Evolutionary conservation across 2,797 vertebrate genomes (phyloP).

Genomic region (Muraenolepis orangiensis): DNA sequence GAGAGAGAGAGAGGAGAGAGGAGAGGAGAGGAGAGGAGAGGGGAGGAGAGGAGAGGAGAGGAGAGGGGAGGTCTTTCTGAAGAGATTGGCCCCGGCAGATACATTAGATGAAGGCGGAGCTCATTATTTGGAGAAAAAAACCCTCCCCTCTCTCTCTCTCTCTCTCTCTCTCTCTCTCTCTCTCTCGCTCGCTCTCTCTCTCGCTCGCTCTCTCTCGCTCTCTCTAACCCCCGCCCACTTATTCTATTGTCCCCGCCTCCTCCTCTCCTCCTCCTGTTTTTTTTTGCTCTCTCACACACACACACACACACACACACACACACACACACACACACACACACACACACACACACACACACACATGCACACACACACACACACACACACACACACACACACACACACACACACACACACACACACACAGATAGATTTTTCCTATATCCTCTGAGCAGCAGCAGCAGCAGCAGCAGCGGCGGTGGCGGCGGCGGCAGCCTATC

Average conservation of each 20-base stretch:
- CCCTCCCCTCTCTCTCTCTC: constrained; percentile 24
- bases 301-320: constrained; percentile 44
- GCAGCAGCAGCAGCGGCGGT: too few species aligned
- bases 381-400: constrained; percentile 44
- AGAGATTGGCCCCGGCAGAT: constrained; percentile 8
- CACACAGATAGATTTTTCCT: constrained; percentile 70
- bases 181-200: constrained; percentile 14
- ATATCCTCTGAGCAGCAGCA: too few species aligned
- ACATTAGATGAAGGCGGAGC: constrained; percentile 52
- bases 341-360: constrained; percentile 54
- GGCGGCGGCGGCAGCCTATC: constrained; percentile 71
- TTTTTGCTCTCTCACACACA: too few species aligned
- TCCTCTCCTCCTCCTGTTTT: constrained; percentile 53
- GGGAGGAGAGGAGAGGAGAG: neutral
- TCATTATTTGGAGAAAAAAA: constrained; percentile 49
- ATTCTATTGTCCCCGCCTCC: constrained; percentile 4
- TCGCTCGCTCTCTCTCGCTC: constrained; percentile 9
- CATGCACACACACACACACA: constrained; percentile 33
- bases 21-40: neutral
- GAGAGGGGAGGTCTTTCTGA: neutral
- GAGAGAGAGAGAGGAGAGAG: too few species aligned
- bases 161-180: too few species aligned
- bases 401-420: constrained; percentile 41
- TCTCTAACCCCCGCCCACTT: neutral
- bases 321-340: constrained; percentile 44